Base-by-base conservation (phyloP, 2,113 vertebrate species). In the Zapornia atra region DNA sequence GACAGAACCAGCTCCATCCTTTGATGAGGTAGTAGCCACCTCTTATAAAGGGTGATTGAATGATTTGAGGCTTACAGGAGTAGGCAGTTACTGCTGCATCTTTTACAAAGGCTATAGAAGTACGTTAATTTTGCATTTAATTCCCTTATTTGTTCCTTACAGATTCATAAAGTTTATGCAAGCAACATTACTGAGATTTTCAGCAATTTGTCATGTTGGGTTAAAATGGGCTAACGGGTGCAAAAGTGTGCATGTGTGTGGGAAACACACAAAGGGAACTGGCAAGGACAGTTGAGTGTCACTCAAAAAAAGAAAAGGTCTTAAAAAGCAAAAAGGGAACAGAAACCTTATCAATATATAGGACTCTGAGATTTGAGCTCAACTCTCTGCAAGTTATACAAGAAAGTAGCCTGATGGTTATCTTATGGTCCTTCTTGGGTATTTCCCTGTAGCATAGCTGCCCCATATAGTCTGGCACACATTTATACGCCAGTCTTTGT, bases 181-280 rank as follows among this genome's bases (percentile, higher is more conserved):
- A 79, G 38, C 10, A 34, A 21, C 9, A 17, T 19, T 24, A 53
- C 46, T 1, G 1, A 28, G 11, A 77, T 21, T 10, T 65, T 64
- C 38, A 64, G 11, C 16, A 80, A 31, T 81, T 56, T 36, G 21
- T 28, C 25, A 68, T 6, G 22, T 50, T 69, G 40, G 10, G 21
- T 72, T n/a, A 73, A 78, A 90, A 57, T 7, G 11, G 33, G 25
- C 20, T n/a, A 17, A 16, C 26, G 28, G 21, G 14, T 64, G 12
- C 17, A 59, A 40, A 66, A 63, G 9, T 3, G 1, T 15, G 8
- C 1, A 1, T 28, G 22, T 10, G 10, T 4, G 6, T 8, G 59
- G 17, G 22, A 88, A 86, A 19, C 6, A 48, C 46, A 50, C 5
- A 24, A 38, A 72, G 10, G 9, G 6, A 85, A 28, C 10, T 24